Conservation (phyloP, 2,113 vertebrate species). For the Paralichthys olivaceus region DNA sequence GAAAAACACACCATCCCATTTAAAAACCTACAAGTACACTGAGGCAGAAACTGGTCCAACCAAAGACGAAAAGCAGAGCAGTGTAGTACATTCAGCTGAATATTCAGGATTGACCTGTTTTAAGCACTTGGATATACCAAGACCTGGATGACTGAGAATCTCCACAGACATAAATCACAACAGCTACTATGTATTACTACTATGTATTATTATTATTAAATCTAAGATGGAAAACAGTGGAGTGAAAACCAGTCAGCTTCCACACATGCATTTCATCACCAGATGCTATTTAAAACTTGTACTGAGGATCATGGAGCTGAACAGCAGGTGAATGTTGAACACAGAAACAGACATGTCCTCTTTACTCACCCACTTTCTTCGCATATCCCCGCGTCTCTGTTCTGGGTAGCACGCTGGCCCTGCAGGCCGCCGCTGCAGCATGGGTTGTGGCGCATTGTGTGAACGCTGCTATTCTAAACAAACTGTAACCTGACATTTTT, state of each 20-base stretch:
- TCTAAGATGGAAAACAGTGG: not conserved
- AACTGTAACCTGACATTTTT: constrained; percentile 59
- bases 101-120: too few species aligned
- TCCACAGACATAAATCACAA: not conserved
- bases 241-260: not conserved
- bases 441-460: constrained; percentile 8
- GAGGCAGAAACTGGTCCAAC: too few species aligned
- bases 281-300: not conserved
- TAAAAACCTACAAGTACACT: too few species aligned
- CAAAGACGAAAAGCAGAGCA: too few species aligned
- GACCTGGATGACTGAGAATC: too few species aligned
- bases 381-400: constrained; percentile 75
- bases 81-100: too few species aligned
- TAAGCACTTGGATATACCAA: too few species aligned
- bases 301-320: not conserved
- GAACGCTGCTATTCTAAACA: constrained; percentile 36
- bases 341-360: not conserved
- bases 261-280: not conserved
- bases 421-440: constrained; percentile 22
- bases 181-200: not conserved
- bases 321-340: too few species aligned
- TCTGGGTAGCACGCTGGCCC: constrained; percentile 18
- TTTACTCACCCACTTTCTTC: constrained; percentile 81
- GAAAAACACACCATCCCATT: too few species aligned
- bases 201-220: too few species aligned